Base-by-base conservation (phyloP, 2,888 invertebrate species). In the Eurytoma californica region DNA sequence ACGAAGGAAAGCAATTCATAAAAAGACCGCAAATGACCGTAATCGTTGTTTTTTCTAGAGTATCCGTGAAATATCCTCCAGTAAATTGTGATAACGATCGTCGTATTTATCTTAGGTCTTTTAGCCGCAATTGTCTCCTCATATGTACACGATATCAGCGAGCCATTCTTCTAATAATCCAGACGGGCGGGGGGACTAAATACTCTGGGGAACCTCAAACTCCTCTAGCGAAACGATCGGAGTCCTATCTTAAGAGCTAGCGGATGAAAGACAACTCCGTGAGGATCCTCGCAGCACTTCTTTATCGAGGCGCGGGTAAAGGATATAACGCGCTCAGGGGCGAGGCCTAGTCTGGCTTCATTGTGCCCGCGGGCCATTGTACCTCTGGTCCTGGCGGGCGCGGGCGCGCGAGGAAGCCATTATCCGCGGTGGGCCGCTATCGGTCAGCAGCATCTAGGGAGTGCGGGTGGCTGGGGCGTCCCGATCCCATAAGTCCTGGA, bases 381-480 rank as follows among this genome's bases (percentile, higher is more conserved):
- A 58, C n/a, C 39, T 66, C 16, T 24, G 51, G 12, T 51, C 9
- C 28, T 9, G 30, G 58, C 67, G n/a, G 57, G 51, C 66, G 53
- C 73, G 39, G 70, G 74, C 73, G 39, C 73, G 74, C 24, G 57
- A 74, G 70, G 70, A 82, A 82, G 82, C 86, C 84, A 87, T 86
- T 88, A 87, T 86, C 86, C 86, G 81, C 47, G 85, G 84, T 82
- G 85, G 85, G 80, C 83, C 82, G 85, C 83, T 88, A 88, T 88
- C 88, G 83, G 80, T 72, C 84, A 77, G 75, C 83, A 84, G 83
- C 85, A 88, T 88, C 88, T 87, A 13, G 55, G 61, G 49, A 58
- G 49, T 39, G 51, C 57, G 63, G 47, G 57, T 57, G 55, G 66
- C 7, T 39, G 7, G 39, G 39, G 39, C 39, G 39, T 39, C 39